Conservation (phyloP, 2,888 invertebrate species). For the Coenonympha arcania region DNA sequence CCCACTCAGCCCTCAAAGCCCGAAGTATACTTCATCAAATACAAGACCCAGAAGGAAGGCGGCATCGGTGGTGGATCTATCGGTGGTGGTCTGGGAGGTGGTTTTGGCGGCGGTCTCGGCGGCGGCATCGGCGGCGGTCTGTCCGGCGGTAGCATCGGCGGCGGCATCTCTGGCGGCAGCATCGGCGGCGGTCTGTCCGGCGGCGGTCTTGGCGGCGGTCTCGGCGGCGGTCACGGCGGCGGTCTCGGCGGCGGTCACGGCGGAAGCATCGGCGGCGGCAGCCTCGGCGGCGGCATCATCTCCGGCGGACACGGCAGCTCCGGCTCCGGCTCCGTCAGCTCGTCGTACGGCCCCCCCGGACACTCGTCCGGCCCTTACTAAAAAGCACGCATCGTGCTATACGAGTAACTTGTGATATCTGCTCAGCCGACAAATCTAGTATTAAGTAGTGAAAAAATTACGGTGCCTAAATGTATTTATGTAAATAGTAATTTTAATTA, state of each 20-base stretch:
- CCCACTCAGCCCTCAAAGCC: constrained; percentile 86
- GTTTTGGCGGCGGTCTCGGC: constrained; percentile 32
- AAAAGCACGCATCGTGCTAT: constrained; percentile 48
- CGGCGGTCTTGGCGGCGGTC: constrained; percentile 36
- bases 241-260: constrained; percentile 44
- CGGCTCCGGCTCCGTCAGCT: constrained; percentile 62
- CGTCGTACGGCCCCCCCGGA: constrained; percentile 78
- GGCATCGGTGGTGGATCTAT: constrained; percentile 41
- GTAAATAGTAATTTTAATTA: constrained; percentile 74
- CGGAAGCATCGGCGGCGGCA: constrained; percentile 39
- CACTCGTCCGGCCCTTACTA: constrained; percentile 81
- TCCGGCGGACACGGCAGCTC: constrained; percentile 40
- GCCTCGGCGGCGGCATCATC: constrained; percentile 44
- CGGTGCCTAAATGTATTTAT: constrained; percentile 76
- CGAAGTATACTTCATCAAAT: constrained; percentile 88
- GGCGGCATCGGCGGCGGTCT: constrained; percentile 40
- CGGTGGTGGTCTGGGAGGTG: constrained; percentile 33
- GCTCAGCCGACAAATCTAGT: constrained; percentile 67
- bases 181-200: constrained; percentile 33
- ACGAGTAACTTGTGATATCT: constrained; percentile 62
- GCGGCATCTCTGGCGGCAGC: constrained; percentile 34
- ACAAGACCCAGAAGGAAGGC: constrained; percentile 80
- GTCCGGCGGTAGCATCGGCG: constrained; percentile 33
- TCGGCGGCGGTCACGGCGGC: constrained; percentile 31
- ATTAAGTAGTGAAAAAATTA: constrained; percentile 73